These are phyloP conservation scores for Dromiciops gliroides DNA, from an alignment of 2,113 vertebrate species.

Conservation along the genomic window DNA sequence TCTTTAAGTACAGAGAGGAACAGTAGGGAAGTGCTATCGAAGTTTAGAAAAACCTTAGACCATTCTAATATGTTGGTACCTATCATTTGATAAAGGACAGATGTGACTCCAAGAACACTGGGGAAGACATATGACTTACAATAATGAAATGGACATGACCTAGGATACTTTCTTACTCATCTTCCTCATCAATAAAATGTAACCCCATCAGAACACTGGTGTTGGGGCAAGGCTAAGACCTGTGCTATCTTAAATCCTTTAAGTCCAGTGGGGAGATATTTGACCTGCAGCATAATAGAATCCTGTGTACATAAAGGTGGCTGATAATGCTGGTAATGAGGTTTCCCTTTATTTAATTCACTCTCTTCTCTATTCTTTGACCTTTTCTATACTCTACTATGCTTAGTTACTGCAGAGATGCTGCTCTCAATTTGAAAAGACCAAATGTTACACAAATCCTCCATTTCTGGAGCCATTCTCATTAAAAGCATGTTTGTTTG, in stretches of 20 bases:
- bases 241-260: not conserved
- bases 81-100: not conserved
- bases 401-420: not conserved
- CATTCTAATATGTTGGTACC: not conserved
- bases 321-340: too few relatives aligned
- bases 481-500: not conserved
- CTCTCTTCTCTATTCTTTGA: not conserved
- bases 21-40: not conserved
- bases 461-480: not conserved
- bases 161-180: not conserved
- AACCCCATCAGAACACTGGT: not conserved
- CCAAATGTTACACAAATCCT: not conserved
- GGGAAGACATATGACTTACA: not conserved
- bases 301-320: not conserved
- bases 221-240: not conserved
- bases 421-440: not conserved
- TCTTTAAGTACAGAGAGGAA: not conserved
- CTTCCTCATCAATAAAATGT: not conserved
- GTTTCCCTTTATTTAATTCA: not conserved
- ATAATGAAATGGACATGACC: not conserved
- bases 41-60: not conserved
- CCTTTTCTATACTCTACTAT: not conserved
- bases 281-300: not conserved
- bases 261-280: not conserved
- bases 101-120: fast-evolving